Evolutionary conservation across 1,140 invertebrate species (phyloP), one percentile per base, ranked within the genome.

Genomic region (Centruroides vittatus): DNA sequence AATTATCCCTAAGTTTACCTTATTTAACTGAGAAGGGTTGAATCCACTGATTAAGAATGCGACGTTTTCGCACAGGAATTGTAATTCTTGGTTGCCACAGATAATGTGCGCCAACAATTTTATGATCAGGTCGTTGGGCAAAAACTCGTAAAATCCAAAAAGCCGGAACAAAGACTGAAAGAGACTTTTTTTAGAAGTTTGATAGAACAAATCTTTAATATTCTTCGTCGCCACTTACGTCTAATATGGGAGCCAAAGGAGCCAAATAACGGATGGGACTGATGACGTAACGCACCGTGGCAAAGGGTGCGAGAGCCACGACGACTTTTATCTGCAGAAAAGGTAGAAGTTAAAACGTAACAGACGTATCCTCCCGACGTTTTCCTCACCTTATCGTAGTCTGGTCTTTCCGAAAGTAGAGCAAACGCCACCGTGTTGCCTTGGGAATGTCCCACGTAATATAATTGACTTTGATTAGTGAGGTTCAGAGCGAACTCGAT

Each of bases 291-390:
- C 77, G 75, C 70, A 88, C 78, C 66, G 78, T 87, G 0, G 82
- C 84, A 0, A 89, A 80, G 1, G 89, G 89, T 1, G 85, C 89
- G 48, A 93, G 72, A 1, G 82, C 82, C 58, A 84, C 77, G 59
- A 75, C 74, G 6, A 68, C 62, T 64, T 70, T 70, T 7, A 77
- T 64, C 58, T 67, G 60, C 12, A 60, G 54, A 11, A 50, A 34
- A 56, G 49, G 23, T 23, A 23, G 23, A 23, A 23, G 9, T 23
- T 23, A 23, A 23, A 23, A 23, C 23, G 23, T 23, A 23, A 12
- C 9, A 9, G 48, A 49, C 9, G n/a, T 10, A 49, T 10, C n/a
- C 1, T 49, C 1, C 0, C 23, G 23, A 23, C 2, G 23, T 23
- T 23, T 23, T 23, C 23, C 72, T 74, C 58, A 85, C 80, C 73